These are phyloP conservation scores for Melanotus villosus DNA, from an alignment of 2,888 invertebrate genomes.

Conservation along the genomic window DNA sequence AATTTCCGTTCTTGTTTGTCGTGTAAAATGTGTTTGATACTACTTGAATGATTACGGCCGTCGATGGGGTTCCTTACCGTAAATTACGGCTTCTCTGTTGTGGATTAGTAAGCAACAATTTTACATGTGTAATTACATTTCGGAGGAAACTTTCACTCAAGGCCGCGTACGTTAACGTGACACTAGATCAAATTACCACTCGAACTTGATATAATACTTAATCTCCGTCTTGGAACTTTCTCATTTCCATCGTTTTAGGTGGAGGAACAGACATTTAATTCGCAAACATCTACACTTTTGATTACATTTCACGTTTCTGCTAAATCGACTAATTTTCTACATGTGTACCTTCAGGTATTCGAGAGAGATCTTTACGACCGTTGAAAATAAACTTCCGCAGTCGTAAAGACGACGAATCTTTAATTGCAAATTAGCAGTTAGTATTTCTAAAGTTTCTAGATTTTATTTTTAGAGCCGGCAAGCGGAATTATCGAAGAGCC, in stretches of 20 bases:
- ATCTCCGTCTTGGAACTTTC: conserved; percentile 16
- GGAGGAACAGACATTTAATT: conserved; percentile 9
- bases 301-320: conserved; percentile 21
- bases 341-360: neutral
- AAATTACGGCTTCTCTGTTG: too few species aligned
- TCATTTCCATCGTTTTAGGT: conserved; percentile 7
- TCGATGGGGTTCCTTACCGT: too few species aligned
- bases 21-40: neutral
- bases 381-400: neutral
- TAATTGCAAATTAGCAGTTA: too few species aligned
- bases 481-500: too few species aligned
- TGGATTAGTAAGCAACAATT: neutral
- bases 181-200: conserved; percentile 1
- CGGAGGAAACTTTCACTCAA: neutral
- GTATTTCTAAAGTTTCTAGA: too few species aligned
- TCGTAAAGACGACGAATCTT: too few species aligned
- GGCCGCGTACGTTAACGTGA: neutral
- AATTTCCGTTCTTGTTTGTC: neutral
- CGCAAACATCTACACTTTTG: conserved; percentile 19
- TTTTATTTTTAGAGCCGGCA: too few species aligned
- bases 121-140: neutral
- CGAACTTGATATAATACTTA: conserved; percentile 13
- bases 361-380: neutral
- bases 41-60: too few species aligned
- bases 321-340: conserved; percentile 22